Base-by-base conservation (phyloP, 2,888 invertebrate species). In the Mythimna lalbum region DNA sequence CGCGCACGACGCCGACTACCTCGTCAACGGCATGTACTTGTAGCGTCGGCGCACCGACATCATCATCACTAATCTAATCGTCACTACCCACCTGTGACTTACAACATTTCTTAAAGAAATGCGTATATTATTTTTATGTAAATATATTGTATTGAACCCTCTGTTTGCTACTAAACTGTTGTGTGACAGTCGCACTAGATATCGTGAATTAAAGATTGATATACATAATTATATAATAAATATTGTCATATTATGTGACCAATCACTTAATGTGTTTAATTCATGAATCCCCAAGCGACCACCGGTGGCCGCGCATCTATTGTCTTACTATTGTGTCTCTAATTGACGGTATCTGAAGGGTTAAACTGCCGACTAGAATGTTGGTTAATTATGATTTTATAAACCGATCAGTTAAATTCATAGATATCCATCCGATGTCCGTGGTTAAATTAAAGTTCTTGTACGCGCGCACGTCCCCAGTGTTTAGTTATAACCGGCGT, bases 21-120 rank as follows among this genome's bases (percentile, higher is more conserved):
- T 99, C 87, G 99, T 99, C 86, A 99, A 99, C 95, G 99, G 99
- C 89, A 99, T 99, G 99, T 99, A 99, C 95, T 97, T 99, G 90
- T 99, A 97, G 97, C 78, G 43, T 6, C 14, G n/a, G 12, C 52
- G 17, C 33, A 3, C 19, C 23, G 23, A 33, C 68, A 56, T 14
- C 6, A 56, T 14, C 6, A 39, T 52, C 56, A 31, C 36, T 47
- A 19, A 12, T 19, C 39, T 43, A 57, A 47, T 39, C 33, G 27
- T 36, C 27, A 33, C 53, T 33, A 12, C 61, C 39, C 43, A 47
- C 4, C 43, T 39, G 72, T 49, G 61, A 72, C n/a, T 43, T 27
- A 39, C 23, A 10, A 43, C 5, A 50, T 59, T 65, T 65, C 6
- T 56, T 61, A 66, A 65, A 59, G 7, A 67, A 76, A 31, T 47